Evolutionary conservation across 1,140 invertebrate species (phyloP).

Genomic region (Solen grandis): DNA sequence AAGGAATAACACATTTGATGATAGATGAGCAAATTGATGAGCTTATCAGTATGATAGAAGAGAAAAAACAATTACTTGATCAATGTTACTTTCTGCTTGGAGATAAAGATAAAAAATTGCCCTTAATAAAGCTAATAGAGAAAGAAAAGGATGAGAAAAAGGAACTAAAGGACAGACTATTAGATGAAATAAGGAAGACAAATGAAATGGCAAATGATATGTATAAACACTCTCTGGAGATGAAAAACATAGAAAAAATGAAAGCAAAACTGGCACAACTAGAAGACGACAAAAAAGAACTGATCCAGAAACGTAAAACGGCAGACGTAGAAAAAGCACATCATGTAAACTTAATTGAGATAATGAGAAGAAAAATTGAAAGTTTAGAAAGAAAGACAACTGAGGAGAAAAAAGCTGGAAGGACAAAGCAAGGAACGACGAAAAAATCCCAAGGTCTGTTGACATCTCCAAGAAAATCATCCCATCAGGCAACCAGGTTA

Average conservation of each 20-base stretch:
- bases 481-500: no score
- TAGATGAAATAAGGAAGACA: slow-evolving; percentile 5
- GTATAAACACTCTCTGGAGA: slow-evolving; percentile 38
- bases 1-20: background rate
- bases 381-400: no score
- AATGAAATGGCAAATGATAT: slow-evolving; percentile 37
- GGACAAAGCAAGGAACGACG: no score
- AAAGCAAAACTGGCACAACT: slow-evolving; percentile 4
- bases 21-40: background rate
- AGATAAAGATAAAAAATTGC: slow-evolving; percentile 24
- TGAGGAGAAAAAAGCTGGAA: no score
- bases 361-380: no score
- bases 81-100: background rate
- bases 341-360: no score
- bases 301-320: no score
- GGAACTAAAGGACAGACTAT: slow-evolving; percentile 19
- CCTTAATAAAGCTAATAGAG: slow-evolving; percentile 32
- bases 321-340: no score
- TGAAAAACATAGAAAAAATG: slow-evolving; percentile 32
- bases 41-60: background rate
- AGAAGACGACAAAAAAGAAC: background rate
- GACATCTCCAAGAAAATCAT: no score
- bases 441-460: no score
- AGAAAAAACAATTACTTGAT: background rate
- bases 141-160: slow-evolving; percentile 9